These are phyloP conservation scores for Oreochromis niloticus DNA, from an alignment of 2,113 vertebrate species.

Conservation along the genomic window DNA sequence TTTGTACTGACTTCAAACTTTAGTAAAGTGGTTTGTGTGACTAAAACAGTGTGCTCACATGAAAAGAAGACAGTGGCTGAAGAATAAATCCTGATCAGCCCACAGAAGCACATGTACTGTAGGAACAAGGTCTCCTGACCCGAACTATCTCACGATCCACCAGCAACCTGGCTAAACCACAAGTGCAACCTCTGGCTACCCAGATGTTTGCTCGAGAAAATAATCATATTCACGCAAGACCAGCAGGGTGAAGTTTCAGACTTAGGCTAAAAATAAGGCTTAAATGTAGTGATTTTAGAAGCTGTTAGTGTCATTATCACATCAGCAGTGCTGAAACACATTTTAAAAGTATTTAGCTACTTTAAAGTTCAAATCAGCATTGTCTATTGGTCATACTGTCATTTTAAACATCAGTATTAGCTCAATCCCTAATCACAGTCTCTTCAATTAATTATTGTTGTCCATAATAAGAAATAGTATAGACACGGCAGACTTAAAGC, in stretches of 20 bases:
- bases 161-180: constrained; percentile 57
- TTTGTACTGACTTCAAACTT: not conserved
- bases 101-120: not conserved
- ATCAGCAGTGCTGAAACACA: not conserved
- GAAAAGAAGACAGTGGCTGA: not conserved
- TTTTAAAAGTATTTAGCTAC: not conserved
- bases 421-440: not conserved
- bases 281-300: not conserved
- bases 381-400: not conserved
- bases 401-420: not conserved
- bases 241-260: constrained; percentile 9
- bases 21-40: not conserved
- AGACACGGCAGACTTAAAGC: not conserved
- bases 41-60: not conserved
- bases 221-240: constrained; percentile 1
- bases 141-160: constrained; percentile 64
- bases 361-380: not conserved
- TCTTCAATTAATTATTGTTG: not conserved
- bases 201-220: constrained; percentile 54
- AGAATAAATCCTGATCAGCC: not conserved
- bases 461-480: not conserved
- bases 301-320: not conserved
- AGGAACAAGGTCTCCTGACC: constrained; percentile 33
- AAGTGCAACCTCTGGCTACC: constrained; percentile 46
- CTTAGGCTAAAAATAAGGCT: not conserved